A percentile compares a stretch with the other conserved stretches of the same genome.
Conservation (phyloP, 2,113 vertebrate species). For the Porphyrio hochstetteri region DNA sequence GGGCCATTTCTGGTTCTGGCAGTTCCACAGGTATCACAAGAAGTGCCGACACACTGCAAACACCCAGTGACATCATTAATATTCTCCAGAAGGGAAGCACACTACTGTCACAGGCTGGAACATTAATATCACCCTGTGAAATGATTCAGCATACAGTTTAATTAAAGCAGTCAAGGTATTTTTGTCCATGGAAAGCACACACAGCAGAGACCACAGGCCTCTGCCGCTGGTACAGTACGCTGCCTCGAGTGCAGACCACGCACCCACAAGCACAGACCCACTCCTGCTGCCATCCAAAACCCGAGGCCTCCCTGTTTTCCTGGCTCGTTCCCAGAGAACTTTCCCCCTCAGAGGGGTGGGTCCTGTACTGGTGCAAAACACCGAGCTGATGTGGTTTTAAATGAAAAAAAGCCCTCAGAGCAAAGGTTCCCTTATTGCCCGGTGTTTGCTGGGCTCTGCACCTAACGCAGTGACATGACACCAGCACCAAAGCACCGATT, state of each 20-base stretch:
- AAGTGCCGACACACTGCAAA: not conserved
- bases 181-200: not conserved
- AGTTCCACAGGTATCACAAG: not conserved
- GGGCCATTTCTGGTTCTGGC: not conserved
- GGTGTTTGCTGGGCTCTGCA: not conserved
- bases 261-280: rapidly evolving
- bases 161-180: not conserved
- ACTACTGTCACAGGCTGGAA: not conserved
- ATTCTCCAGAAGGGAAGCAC: not conserved
- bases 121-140: not conserved
- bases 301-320: not conserved
- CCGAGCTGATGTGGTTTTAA: not conserved
- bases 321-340: not conserved
- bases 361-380: not conserved
- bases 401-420: not conserved
- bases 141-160: not conserved
- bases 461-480: rapidly evolving
- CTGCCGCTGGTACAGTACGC: rapidly evolving
- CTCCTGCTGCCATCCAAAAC: not conserved
- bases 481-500: not conserved
- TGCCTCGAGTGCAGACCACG: not conserved
- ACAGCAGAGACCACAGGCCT: not conserved
- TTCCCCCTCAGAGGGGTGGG: not conserved
- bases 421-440: not conserved
- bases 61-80: not conserved